phyloP scores from a whole-genome alignment of 23 tunicate genomes.

The Trididemnum clinides region DNA sequence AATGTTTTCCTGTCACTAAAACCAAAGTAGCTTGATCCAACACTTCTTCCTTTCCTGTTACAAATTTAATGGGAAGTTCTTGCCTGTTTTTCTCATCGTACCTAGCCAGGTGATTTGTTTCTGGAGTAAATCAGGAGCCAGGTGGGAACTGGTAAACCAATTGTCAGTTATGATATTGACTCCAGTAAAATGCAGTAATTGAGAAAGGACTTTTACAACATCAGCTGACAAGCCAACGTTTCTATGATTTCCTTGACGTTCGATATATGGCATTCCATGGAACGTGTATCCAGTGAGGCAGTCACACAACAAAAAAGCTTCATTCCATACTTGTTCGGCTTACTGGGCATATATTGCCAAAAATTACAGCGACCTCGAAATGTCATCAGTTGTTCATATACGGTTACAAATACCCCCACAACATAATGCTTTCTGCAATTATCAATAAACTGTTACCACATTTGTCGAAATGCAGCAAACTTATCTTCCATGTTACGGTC shows the following conservation, averaged over 20 bases:
- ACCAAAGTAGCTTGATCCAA: conserved; percentile 13
- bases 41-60: conserved; percentile 3
- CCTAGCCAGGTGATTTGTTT: conserved; percentile 18
- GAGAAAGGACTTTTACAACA: conserved; percentile 22
- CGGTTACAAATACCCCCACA: conserved; percentile 22
- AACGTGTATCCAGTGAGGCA: conserved; percentile 36
- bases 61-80: background rate
- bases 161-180: conserved; percentile 22
- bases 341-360: conserved; percentile 32
- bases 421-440: conserved; percentile 19
- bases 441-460: conserved; percentile 38
- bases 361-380: conserved; percentile 36
- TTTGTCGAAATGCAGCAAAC: conserved; percentile 22
- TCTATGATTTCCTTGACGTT: conserved; percentile 35
- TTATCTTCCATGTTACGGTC: conserved; percentile 24
- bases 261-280: conserved; percentile 29
- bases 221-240: conserved; percentile 39
- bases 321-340: conserved; percentile 47
- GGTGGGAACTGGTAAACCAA: conserved; percentile 40
- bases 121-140: conserved; percentile 16
- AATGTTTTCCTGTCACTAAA: conserved; percentile 15
- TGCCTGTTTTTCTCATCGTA: conserved; percentile 6
- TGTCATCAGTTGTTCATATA: conserved; percentile 40
- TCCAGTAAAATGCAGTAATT: conserved; percentile 26
- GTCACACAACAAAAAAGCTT: conserved; percentile 27